phyloP scores from a whole-genome alignment of 2,888 invertebrate species.

The Proisotoma minuta region DNA sequence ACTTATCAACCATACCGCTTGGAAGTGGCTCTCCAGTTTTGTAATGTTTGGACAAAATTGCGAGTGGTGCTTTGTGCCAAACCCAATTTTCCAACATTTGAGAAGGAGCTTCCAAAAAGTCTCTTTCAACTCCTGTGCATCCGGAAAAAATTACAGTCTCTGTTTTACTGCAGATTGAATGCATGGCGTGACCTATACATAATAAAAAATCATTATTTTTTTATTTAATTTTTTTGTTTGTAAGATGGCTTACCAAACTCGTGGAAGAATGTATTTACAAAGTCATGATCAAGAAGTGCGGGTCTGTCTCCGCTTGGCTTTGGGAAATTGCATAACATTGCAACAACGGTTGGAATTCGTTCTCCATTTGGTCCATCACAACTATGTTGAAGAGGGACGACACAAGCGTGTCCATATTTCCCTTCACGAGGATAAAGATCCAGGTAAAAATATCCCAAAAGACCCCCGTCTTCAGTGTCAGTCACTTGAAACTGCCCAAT shows the following conservation, averaged over 20 bases:
- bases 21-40: conserved; percentile 50
- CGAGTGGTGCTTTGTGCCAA: conserved; percentile 54
- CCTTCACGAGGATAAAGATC: conserved; percentile 55
- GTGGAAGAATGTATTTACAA: conserved; percentile 55
- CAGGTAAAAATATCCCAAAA: conserved; percentile 55
- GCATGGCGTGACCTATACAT: conserved; percentile 58
- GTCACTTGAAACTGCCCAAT: conserved; percentile 51
- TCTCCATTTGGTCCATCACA: conserved; percentile 36
- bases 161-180: conserved; percentile 53
- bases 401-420: conserved; percentile 55
- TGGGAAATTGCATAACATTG: conserved; percentile 56
- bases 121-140: conserved; percentile 52
- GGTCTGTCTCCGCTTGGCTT: conserved; percentile 53
- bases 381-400: conserved; percentile 51
- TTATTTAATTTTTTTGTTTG: no score
- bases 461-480: conserved; percentile 49
- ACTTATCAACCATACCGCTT: conserved; percentile 51
- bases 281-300: conserved; percentile 54
- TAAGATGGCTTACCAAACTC: no score
- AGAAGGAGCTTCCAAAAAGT: conserved; percentile 53
- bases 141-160: conserved; percentile 53
- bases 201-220: no score
- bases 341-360: conserved; percentile 51
- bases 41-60: conserved; percentile 54
- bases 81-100: conserved; percentile 55